phyloP scores from a whole-genome alignment of 2,113 vertebrate species.

The Dunckerocampus dactyliophorus region DNA sequence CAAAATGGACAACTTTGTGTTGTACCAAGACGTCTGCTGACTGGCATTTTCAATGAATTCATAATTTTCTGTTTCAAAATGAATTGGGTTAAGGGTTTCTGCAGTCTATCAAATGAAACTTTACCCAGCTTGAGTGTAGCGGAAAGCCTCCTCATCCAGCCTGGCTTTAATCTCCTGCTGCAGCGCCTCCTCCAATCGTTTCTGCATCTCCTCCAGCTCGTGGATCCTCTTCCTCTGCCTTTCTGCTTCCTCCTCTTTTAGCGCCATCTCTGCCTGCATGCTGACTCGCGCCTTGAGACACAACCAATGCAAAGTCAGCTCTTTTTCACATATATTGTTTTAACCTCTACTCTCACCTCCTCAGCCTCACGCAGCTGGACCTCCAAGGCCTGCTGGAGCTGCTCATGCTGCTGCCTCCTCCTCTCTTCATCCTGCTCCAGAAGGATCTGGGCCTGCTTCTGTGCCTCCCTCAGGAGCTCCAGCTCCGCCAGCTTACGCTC shows the following conservation, averaged over 20 bases:
- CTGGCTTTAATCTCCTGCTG: slow-evolving; percentile 89
- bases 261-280: slow-evolving; percentile 92
- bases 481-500: slow-evolving; percentile 87
- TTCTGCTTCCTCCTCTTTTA: slow-evolving; percentile 88
- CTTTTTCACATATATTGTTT: neutral
- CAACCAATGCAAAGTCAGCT: neutral
- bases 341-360: slow-evolving; percentile 69
- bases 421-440: slow-evolving; percentile 85
- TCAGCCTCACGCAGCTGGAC: slow-evolving; percentile 85
- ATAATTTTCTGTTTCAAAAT: neutral
- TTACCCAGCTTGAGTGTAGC: slow-evolving; percentile 87
- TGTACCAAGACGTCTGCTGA: neutral
- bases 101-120: neutral
- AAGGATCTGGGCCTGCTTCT: slow-evolving; percentile 82
- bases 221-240: slow-evolving; percentile 84
- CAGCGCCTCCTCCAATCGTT: slow-evolving; percentile 85
- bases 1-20: no score
- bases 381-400: slow-evolving; percentile 86
- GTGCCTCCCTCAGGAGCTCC: slow-evolving; percentile 89
- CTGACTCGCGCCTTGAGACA: slow-evolving; percentile 80
- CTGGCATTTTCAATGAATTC: neutral
- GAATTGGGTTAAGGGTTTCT: no score
- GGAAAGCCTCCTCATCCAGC: slow-evolving; percentile 84
- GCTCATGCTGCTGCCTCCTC: slow-evolving; percentile 83
- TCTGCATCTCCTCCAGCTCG: slow-evolving; percentile 93